Evolutionary conservation across 2,888 invertebrate species (phyloP).

Genomic region (Didymodactylos carnosus): DNA sequence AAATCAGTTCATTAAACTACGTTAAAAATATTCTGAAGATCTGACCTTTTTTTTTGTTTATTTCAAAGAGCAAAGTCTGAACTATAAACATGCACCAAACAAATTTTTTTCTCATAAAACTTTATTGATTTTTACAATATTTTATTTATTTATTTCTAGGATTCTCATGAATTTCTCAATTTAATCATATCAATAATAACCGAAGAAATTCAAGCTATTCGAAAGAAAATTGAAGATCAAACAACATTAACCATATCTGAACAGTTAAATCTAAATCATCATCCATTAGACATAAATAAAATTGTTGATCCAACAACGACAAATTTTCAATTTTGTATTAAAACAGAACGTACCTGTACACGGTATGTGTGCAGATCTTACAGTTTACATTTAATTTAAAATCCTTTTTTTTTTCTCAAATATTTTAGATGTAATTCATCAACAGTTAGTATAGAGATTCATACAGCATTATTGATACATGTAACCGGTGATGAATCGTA

Average conservation of each 20-base stretch:
- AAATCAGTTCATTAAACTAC: too few relatives aligned
- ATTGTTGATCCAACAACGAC: neutral
- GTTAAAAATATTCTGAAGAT: too few relatives aligned
- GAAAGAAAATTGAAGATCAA: neutral
- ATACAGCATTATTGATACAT: neutral
- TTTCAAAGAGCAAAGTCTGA: too few relatives aligned
- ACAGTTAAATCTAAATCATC: too few relatives aligned
- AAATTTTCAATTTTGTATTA: neutral
- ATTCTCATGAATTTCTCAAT: conserved; percentile 1
- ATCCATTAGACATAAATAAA: too few relatives aligned
- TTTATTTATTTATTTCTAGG: neutral
- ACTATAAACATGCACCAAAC: too few relatives aligned
- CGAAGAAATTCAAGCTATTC: neutral
- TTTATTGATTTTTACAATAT: neutral
- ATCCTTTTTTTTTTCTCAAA: too few relatives aligned
- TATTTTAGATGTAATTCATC: neutral
- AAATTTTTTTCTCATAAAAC: too few relatives aligned
- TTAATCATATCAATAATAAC: neutral
- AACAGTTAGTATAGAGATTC: neutral
- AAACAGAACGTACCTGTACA: neutral
- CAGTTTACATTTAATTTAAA: too few relatives aligned
- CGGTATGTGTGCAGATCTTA: too few relatives aligned
- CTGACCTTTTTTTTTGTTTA: too few relatives aligned
- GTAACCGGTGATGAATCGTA: neutral
- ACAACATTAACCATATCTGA: too few relatives aligned